These are phyloP conservation scores for Trachops cirrhosus DNA, from an alignment of 2,797 vertebrate genomes.

Conservation along the genomic window DNA sequence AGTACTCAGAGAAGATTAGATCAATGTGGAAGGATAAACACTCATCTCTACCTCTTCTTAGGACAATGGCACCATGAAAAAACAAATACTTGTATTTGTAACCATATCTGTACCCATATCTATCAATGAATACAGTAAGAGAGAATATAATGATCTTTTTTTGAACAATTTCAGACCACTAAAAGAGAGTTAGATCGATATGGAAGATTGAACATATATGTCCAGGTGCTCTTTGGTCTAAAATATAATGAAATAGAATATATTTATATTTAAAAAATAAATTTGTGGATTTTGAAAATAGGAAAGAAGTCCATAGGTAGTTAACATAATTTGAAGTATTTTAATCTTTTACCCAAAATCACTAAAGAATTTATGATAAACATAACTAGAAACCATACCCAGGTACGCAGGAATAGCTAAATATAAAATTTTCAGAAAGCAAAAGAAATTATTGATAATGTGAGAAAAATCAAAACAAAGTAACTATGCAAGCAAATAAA, in stretches of 20 bases:
- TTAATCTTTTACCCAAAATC: background rate
- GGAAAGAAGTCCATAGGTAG: background rate
- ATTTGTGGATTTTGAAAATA: background rate
- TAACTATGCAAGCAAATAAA: background rate
- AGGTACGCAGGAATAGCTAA: background rate
- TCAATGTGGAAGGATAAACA: background rate
- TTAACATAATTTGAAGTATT: background rate
- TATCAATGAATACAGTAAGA: background rate
- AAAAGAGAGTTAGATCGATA: background rate
- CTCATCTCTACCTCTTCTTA: background rate
- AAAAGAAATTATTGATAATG: background rate
- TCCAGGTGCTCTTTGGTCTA: background rate
- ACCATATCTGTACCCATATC: background rate
- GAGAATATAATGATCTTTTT: background rate
- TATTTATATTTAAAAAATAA: conserved; percentile 11
- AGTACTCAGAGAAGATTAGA: background rate
- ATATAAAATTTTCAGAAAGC: background rate
- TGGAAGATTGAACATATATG: background rate
- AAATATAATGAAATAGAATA: background rate
- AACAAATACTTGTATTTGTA: background rate
- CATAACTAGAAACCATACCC: background rate
- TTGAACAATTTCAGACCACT: background rate
- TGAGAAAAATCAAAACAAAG: background rate
- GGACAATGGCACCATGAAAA: background rate
- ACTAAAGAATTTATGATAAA: background rate